Evolutionary conservation across 2,113 vertebrate species (phyloP).

Genomic region (Leuciscus idus): DNA sequence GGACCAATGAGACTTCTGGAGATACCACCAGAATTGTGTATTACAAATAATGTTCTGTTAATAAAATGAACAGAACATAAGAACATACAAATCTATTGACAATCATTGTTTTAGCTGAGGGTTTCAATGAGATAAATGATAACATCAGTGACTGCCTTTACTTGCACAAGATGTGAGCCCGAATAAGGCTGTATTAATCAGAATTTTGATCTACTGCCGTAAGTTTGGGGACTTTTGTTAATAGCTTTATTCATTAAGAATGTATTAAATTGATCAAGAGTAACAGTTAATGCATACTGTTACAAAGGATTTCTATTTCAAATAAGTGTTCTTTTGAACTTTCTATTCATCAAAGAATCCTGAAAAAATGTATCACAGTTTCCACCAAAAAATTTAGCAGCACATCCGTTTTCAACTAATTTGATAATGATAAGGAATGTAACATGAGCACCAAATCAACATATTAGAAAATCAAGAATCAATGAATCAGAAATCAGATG

Average conservation of each 20-base stretch:
- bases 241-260: not conserved
- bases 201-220: not conserved
- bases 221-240: not conserved
- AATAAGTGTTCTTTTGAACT: not conserved
- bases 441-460: not conserved
- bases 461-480: too few relatives aligned
- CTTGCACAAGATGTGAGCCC: not conserved
- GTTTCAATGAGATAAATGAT: too few relatives aligned
- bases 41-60: not conserved
- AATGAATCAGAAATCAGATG: too few relatives aligned
- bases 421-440: too few relatives aligned
- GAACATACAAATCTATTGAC: too few relatives aligned
- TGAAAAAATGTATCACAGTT: too few relatives aligned
- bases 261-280: not conserved
- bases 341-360: too few relatives aligned
- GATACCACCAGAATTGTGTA: not conserved
- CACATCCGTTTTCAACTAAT: too few relatives aligned
- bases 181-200: not conserved
- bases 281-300: not conserved
- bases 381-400: too few relatives aligned
- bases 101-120: too few relatives aligned
- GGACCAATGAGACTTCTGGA: not conserved
- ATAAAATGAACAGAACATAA: not conserved
- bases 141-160: not conserved
- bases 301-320: not conserved